Base-by-base conservation (phyloP, 2,113 vertebrate species). In the Pachyramphus minor region DNA sequence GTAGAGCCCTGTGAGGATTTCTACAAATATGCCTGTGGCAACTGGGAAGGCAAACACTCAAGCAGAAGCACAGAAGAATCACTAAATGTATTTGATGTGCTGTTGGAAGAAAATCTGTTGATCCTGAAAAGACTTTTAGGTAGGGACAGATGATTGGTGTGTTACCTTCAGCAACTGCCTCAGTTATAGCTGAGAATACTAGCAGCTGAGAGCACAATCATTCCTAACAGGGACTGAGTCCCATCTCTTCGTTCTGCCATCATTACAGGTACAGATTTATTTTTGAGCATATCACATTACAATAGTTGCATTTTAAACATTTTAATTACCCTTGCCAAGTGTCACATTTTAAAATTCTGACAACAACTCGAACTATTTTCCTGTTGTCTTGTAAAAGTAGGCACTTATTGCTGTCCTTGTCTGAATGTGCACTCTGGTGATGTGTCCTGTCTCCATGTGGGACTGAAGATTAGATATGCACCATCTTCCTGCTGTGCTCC, bases 1-100 rank as follows among this genome's bases (percentile, higher is more conserved):
- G 82, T 77, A 55, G 87, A 86, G 41, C 98, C 98, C 60, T 98
- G 98, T 89, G 89, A 95, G 11, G 93, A 98, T 87, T 98, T 98
- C 97, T 98, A 97, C 95, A 88, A 82, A 37, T 98, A 98, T 12
- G 91, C 88, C 53, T 98, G 98, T 74, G 97, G 95, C 62, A 97
- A 81, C 37, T 96, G 95, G 97, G 41, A 92, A 88, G 67, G 80
- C 69, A 90, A 92, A 63, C 37, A 80, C 31, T 62, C 90, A 59
- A 83, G 37, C 16, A 78, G 50, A 82, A 86, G 25, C 24, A 56
- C 42, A 16, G 76, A 88, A 92, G 93, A 87, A 37, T 84, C 94
- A 66, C 37, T 73, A 28, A 86, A 92, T 50, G 75, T 96, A 16
- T 96, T 98, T 62, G 97, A 96, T 78, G 64, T 83, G 12, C 78